Percentiles rank a stretch among this genome's conserved stretches.
phyloP scores from a whole-genome alignment of 2,113 vertebrate species.

The Ophiodon elongatus region DNA sequence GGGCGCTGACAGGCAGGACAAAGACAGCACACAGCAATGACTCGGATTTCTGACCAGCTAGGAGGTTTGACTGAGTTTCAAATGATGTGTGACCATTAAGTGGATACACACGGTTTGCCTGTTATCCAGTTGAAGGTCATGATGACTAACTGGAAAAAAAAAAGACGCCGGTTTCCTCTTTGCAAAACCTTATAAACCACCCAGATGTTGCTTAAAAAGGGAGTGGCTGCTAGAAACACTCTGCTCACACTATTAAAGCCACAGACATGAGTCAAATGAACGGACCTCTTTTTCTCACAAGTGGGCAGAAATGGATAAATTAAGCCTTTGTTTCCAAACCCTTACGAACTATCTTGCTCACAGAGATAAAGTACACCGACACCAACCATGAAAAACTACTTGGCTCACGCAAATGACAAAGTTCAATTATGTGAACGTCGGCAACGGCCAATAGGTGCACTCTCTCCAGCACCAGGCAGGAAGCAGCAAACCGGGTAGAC shows the following conservation, averaged over 20 bases:
- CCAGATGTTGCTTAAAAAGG: constrained; percentile 35
- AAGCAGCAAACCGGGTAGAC: not conserved
- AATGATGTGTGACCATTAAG: constrained; percentile 23
- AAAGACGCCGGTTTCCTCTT: constrained; percentile 48
- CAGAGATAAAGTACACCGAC: not conserved
- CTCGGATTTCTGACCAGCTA: constrained; percentile 19
- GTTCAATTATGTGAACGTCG: not conserved
- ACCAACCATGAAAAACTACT: not conserved
- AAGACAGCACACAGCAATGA: constrained; percentile 48
- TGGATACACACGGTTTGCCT: constrained; percentile 16
- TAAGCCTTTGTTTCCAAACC: not conserved
- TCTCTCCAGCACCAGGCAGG: not conserved
- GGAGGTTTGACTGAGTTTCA: not conserved
- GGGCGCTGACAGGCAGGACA: constrained; percentile 42
- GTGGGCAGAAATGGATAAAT: constrained; percentile 5
- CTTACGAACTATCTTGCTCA: not conserved
- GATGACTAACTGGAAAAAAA: constrained; percentile 7
- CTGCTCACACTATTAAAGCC: constrained; percentile 3
- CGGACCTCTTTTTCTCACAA: not conserved
- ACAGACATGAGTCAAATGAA: constrained; percentile 57
- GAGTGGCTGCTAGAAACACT: constrained; percentile 36
- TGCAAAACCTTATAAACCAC: constrained; percentile 39
- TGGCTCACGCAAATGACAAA: not conserved
- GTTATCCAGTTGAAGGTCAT: constrained; percentile 11
- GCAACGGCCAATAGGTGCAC: not conserved